Evolutionary conservation across 2,797 vertebrate genomes (phyloP).

Genomic region (Phalanger gymnotis): DNA sequence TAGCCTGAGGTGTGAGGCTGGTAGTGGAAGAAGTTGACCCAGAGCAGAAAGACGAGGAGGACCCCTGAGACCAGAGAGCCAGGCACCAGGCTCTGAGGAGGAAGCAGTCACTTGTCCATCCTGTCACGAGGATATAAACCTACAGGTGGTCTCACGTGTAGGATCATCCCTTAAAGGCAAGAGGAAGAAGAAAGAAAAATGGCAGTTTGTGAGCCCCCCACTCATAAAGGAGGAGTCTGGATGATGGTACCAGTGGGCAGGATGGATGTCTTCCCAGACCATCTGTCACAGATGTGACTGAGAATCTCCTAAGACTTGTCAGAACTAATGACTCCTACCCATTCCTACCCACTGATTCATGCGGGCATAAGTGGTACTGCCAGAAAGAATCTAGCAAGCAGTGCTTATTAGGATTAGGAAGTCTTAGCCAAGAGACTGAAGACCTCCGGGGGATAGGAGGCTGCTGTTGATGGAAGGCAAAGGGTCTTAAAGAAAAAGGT

Average conservation of each 20-base stretch:
- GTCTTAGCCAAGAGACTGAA: background rate
- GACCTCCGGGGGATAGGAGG: background rate
- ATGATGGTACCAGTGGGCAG: background rate
- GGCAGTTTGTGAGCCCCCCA: background rate
- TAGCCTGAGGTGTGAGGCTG: background rate
- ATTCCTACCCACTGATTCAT: background rate
- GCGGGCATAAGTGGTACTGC: background rate
- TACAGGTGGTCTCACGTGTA: background rate
- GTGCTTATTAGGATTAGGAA: background rate
- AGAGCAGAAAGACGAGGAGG: background rate
- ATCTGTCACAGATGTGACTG: background rate
- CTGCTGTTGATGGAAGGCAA: background rate
- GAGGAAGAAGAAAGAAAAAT: background rate
- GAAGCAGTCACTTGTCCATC: background rate
- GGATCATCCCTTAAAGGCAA: background rate
- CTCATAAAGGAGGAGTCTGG: background rate
- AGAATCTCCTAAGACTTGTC: background rate
- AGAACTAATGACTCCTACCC: background rate
- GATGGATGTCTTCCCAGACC: background rate
- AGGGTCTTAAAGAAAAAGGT: background rate
- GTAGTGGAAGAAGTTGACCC: background rate
- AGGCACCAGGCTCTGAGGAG: background rate
- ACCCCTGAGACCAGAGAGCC: background rate
- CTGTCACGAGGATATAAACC: background rate
- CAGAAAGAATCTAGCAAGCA: background rate